Evolutionary conservation across 2,797 vertebrate genomes (phyloP), one percentile per base, ranked within the genome.

Genomic region (Protonibea diacanthus): DNA sequence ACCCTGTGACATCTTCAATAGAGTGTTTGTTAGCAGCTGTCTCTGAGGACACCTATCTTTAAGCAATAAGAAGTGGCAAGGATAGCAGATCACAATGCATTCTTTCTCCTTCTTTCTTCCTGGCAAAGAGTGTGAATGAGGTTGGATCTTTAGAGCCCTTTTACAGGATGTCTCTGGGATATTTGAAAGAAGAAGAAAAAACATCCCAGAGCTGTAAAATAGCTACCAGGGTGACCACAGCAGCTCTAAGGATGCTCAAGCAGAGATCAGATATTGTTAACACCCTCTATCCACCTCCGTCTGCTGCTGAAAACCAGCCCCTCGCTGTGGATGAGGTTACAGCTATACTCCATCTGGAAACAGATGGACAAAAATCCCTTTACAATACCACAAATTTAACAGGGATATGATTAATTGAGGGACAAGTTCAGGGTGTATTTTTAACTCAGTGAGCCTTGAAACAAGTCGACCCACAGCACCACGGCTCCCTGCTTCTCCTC

Each of bases 391-490:
- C 73, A 82, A 61, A 74, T 83, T 84, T 82, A 84, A 91, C 80
- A 18, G 51, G 68, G 62, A 87, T 85, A 74, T 89, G 89, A 92
- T 92, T 94, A 92, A 94, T 84, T 91, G 79, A 83, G 85, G 74
- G 81, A 84, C 73, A 67, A 45, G 74, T 83, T 56, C 21, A 44
- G 72, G 72, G 83, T 86, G 81, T 91, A 90, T 92, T 90, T 94
- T 93, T 90, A 86, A 88, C 89, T 90, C 72, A 27, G 75, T 69
- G 78, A 90, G 88, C 74, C 47, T 86, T 83, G 81, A 91, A 92
- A 93, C 82, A 89, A 91, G 79, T 82, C 56, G 48, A 90, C 84
- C 86, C 81, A 59, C 47, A 40, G 86, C 91, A 90, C 78, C 78
- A 61, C 66, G 25, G 77, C 84, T 89, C 83, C 71, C 78, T 55